Evolutionary conservation across 2,888 invertebrate species (phyloP), one percentile per base, ranked within the genome.

Genomic region (Diabrotica balteata): DNA sequence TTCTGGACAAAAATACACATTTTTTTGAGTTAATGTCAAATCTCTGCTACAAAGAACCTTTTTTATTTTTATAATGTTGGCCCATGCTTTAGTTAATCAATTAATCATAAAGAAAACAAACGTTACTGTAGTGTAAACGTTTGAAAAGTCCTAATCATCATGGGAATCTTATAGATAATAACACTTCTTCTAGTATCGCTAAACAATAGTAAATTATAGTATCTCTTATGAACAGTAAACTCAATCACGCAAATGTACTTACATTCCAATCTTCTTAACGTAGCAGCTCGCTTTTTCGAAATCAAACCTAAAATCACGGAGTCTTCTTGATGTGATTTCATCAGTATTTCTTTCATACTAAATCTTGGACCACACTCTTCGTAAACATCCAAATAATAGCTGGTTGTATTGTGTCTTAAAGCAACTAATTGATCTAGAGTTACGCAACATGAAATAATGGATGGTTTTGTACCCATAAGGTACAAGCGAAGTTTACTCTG

Each of bases 231-330:
- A 17, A 17, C 2, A 17, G 1, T 2, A 17, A 17, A 17, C 1
- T 17, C 17, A 17, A 17, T 17, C 17, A 32, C 4, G 32, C 46
- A 17, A 50, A 17, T 55, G 4, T 9, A 77, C 79, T 80, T 78
- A 84, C 84, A 71, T 76, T 83, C 83, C 9, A 84, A 73, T 72
- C 82, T 77, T 66, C 73, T 77, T 58, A 84, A 73, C 5, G 83
- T 82, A 1, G 73, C 72, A 1, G 79, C 77, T 43, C 82, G 69
- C 73, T 84, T 82, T 57, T 78, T 81, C 0, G 81, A 80, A 54
- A 83, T 78, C 58, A 82, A 73, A 63, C 76, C 76, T 59, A 82
- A 67, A 62, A 81, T 78, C 44, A 72, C 64, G 0, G 74, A 68
- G 71, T 82, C 75, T 8, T 78, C 72, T 63, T 80, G 79, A 22